These are phyloP conservation scores for Ceratitis capitata DNA, from an alignment of 1,140 invertebrate species.

Conservation along the genomic window DNA sequence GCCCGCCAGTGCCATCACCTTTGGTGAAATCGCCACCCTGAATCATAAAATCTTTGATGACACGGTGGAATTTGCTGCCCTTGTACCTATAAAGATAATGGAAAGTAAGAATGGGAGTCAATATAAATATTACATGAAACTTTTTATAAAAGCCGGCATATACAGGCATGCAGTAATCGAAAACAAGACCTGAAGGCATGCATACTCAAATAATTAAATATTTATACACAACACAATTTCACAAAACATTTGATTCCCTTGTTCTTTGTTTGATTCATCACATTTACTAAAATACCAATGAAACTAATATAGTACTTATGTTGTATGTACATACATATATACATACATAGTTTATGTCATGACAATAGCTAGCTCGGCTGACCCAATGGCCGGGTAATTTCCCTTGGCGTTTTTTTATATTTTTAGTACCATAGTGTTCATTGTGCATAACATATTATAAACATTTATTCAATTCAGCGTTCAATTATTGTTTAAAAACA, in stretches of 20 bases:
- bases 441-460: not conserved
- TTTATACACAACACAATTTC: not conserved
- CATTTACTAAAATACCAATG: not conserved
- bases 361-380: slow-evolving; percentile 3
- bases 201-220: not conserved
- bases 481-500: slow-evolving; percentile 27
- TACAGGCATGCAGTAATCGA: not conserved
- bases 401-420: slow-evolving; percentile 5
- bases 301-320: not conserved
- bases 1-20: slow-evolving; percentile 91
- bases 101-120: not conserved
- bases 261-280: not conserved
- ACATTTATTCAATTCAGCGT: not conserved
- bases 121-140: too few relatives aligned
- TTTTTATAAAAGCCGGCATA: not conserved
- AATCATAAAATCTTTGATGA: slow-evolving; percentile 96
- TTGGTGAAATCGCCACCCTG: slow-evolving; percentile 94
- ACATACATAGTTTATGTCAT: not conserved
- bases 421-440: slow-evolving; percentile 19
- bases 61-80: slow-evolving; percentile 90
- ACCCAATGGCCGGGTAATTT: slow-evolving; percentile 27
- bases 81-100: slow-evolving; percentile 70
- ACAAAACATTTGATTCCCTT: not conserved
- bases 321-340: not conserved
- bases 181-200: not conserved